Evolutionary conservation across 1,140 invertebrate genomes (phyloP).

Genomic region (Hypothenemus hampei): DNA sequence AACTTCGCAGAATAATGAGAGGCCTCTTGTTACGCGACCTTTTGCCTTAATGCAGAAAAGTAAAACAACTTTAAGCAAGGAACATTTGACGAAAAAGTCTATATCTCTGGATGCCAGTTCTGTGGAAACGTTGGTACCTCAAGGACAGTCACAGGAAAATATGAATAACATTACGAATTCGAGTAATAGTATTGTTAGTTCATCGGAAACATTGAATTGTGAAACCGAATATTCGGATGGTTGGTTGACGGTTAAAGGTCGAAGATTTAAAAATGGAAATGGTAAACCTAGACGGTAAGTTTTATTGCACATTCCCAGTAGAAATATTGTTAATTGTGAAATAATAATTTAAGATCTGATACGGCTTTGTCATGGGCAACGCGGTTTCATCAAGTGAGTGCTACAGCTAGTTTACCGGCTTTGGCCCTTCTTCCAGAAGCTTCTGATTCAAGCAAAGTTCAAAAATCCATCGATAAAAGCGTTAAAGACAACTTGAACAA

Average conservation of each 20-base stretch:
- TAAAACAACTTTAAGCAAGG: conserved; percentile 33
- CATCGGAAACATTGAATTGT: conserved; percentile 51
- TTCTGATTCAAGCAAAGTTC: conserved; percentile 30
- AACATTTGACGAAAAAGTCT: conserved; percentile 33
- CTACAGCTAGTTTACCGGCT: conserved; percentile 60
- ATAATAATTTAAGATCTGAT: conserved; percentile 32
- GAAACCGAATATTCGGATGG: conserved; percentile 55
- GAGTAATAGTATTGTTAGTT: conserved; percentile 55
- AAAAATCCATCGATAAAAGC: conserved; percentile 40
- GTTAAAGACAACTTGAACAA: conserved; percentile 46
- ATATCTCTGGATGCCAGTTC: conserved; percentile 44
- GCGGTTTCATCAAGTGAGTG: conserved; percentile 61
- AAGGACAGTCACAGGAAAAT: conserved; percentile 44
- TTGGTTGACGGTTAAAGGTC: conserved; percentile 62
- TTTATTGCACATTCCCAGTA: background rate
- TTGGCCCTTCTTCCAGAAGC: conserved; percentile 50
- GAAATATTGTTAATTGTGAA: background rate
- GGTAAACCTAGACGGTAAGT: conserved; percentile 33
- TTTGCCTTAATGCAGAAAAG: conserved; percentile 30
- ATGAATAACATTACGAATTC: conserved; percentile 44
- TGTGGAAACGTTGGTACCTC: conserved; percentile 52
- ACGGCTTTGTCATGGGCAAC: conserved; percentile 56
- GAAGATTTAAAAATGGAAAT: conserved; percentile 47
- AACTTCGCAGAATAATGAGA: background rate
- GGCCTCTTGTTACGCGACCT: no score